Evolutionary conservation across 2,113 vertebrate species (phyloP).

Genomic region (Otus sunia): DNA sequence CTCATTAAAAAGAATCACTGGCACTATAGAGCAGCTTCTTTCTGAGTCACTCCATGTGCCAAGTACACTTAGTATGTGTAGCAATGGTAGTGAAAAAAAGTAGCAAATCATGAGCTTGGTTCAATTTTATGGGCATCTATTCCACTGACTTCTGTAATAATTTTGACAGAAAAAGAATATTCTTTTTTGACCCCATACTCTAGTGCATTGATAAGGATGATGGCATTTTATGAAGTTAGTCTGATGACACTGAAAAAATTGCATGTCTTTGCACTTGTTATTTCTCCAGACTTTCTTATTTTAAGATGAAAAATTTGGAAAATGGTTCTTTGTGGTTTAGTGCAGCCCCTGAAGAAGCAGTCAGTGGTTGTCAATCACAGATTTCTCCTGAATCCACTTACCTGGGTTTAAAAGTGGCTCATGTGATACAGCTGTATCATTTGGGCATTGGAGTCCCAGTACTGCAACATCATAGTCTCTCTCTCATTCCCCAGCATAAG

Average conservation of each 20-base stretch:
- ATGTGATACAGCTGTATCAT: background rate
- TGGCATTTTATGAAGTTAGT: background rate
- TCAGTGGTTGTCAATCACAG: background rate
- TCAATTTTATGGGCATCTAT: background rate
- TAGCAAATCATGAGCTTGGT: background rate
- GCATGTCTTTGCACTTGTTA: background rate
- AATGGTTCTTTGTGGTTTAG: background rate
- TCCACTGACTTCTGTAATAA: background rate
- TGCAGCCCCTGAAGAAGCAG: background rate
- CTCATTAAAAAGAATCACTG: slow-evolving; percentile 20
- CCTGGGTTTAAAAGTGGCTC: background rate
- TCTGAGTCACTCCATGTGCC: background rate
- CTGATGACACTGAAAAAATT: background rate
- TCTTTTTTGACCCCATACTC: background rate
- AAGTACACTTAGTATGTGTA: background rate
- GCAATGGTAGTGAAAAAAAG: background rate
- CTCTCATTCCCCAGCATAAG: background rate
- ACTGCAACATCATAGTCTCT: background rate
- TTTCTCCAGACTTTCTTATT: background rate
- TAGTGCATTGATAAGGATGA: background rate
- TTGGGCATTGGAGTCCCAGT: background rate
- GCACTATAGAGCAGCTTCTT: background rate
- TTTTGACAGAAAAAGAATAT: background rate
- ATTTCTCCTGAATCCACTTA: background rate
- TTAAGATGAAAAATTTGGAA: background rate